Conservation (phyloP, 2,888 invertebrate species). For the Stomorhina lunata region DNA sequence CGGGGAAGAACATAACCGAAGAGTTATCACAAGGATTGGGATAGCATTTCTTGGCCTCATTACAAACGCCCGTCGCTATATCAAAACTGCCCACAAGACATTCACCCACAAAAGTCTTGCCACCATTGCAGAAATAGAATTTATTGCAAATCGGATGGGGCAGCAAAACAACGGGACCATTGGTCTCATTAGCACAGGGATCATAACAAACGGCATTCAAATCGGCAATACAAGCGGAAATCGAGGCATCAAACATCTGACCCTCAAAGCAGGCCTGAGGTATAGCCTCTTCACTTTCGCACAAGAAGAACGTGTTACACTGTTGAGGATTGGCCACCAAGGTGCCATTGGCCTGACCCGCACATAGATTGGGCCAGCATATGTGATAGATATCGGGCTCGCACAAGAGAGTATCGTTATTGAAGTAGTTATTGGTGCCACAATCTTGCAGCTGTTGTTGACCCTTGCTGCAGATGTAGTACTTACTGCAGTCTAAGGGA, state of each 20-base stretch:
- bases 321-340: conserved; percentile 68
- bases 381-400: conserved; percentile 66
- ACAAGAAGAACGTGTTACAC: conserved; percentile 72
- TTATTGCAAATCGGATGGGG: conserved; percentile 74
- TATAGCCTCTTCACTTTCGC: conserved; percentile 69
- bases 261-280: conserved; percentile 66
- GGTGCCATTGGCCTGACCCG: conserved; percentile 70
- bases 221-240: conserved; percentile 68
- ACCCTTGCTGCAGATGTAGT: conserved; percentile 69
- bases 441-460: conserved; percentile 70
- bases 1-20: conserved; percentile 66
- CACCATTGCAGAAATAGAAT: conserved; percentile 72
- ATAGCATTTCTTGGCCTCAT: conserved; percentile 21
- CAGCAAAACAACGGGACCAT: conserved; percentile 33
- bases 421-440: conserved; percentile 72
- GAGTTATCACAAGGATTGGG: conserved; percentile 64
- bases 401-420: conserved; percentile 66
- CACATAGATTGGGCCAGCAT: conserved; percentile 69
- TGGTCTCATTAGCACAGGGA: conserved; percentile 70
- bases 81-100: conserved; percentile 71
- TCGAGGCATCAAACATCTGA: conserved; percentile 68
- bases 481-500: conserved; percentile 71
- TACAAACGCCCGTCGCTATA: conserved; percentile 66
- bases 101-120: conserved; percentile 69
- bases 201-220: conserved; percentile 73